These are phyloP conservation scores for Peromyscus leucopus DNA, from an alignment of 2,113 vertebrate species.

Conservation along the genomic window DNA sequence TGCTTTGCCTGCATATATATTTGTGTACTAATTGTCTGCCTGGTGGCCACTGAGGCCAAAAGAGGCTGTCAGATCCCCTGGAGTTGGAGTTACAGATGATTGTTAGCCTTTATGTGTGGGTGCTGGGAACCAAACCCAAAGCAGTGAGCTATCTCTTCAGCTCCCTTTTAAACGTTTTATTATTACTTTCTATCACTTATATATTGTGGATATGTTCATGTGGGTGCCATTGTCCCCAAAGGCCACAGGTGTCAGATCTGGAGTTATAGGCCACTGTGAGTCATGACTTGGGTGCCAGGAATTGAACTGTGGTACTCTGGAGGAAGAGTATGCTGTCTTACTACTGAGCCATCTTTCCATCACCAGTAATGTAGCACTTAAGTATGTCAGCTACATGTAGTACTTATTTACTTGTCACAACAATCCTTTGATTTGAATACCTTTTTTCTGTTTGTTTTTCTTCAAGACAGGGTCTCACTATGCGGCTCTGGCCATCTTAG, in stretches of 20 bases:
- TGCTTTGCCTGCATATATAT: background rate
- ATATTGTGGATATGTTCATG: background rate
- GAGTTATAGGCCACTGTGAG: background rate
- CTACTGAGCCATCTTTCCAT: background rate
- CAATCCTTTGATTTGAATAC: constrained; percentile 8
- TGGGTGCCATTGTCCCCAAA: background rate
- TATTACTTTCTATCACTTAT: background rate
- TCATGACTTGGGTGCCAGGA: background rate
- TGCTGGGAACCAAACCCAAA: background rate
- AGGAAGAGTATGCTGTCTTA: background rate
- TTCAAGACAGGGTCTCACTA: background rate
- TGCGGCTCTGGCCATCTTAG: background rate
- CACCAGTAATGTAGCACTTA: background rate
- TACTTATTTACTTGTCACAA: background rate
- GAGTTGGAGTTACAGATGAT: no score
- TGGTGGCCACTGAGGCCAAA: background rate
- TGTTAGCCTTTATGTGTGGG: background rate
- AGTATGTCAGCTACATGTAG: background rate
- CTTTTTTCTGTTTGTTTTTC: background rate
- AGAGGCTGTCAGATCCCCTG: background rate
- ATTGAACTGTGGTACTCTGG: background rate
- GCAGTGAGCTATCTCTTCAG: background rate
- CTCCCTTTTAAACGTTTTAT: background rate
- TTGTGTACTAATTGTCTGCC: background rate
- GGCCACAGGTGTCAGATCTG: background rate